These are phyloP conservation scores for Leptinotarsa undecemlineata DNA, from an alignment of 1,140 invertebrate species.

Conservation along the genomic window DNA sequence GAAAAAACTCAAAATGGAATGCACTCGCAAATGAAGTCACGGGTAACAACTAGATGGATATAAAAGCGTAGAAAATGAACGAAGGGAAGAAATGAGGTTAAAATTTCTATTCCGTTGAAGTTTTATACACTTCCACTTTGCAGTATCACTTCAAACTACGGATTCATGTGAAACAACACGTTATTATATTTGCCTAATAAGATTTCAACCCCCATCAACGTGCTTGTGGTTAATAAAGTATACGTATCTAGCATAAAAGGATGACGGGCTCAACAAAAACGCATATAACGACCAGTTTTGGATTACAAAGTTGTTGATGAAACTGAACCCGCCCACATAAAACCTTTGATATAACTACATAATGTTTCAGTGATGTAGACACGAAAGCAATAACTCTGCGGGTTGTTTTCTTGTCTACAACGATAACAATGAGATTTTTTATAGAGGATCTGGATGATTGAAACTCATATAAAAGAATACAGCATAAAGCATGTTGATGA, in stretches of 20 bases:
- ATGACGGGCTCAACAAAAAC: neutral
- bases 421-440: constrained; percentile 1
- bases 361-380: neutral
- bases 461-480: too few species aligned
- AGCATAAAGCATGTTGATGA: too few species aligned
- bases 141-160: neutral
- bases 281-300: neutral
- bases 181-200: constrained; percentile 1
- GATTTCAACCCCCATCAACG: neutral
- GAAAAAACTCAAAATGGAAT: too few species aligned
- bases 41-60: too few species aligned
- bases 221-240: neutral
- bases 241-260: neutral
- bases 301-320: constrained; percentile 3
- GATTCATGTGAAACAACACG: neutral
- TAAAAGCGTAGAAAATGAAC: too few species aligned
- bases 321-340: neutral
- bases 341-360: constrained; percentile 1
- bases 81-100: too few species aligned
- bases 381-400: neutral
- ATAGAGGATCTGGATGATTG: neutral
- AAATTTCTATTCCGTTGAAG: too few species aligned
- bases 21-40: too few species aligned
- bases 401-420: neutral
- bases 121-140: neutral